Percentiles rank a stretch among this genome's conserved stretches.
These are phyloP conservation scores for Benitochromis conjunctus DNA, from an alignment of 2,113 vertebrate species.

Conservation along the genomic window DNA sequence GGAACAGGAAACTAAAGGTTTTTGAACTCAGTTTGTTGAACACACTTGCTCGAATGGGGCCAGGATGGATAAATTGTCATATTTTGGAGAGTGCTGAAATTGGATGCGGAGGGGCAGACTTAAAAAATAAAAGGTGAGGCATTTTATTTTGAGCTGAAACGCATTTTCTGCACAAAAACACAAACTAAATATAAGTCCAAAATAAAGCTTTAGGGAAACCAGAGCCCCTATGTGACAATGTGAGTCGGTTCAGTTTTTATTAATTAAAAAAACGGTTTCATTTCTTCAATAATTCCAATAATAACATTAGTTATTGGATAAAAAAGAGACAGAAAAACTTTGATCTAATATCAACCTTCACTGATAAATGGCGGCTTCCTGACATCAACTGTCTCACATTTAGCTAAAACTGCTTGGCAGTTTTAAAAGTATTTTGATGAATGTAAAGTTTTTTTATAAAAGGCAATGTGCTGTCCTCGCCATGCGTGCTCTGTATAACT, in stretches of 20 bases:
- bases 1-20: not conserved
- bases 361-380: no score
- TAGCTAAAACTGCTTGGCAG: no score
- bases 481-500: no score
- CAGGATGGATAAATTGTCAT: not conserved
- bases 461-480: no score
- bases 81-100: not conserved
- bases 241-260: no score
- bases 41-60: not conserved
- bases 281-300: not conserved
- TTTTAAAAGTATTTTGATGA: not conserved
- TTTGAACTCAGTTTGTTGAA: not conserved
- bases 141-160: not conserved
- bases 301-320: not conserved
- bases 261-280: not conserved
- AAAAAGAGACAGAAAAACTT: not conserved
- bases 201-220: not conserved
- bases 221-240: not conserved
- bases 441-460: not conserved
- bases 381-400: no score
- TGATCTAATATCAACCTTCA: not conserved
- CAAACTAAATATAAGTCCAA: not conserved
- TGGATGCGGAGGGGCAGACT: not conserved
- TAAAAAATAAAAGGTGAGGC: not conserved
- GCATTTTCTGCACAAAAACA: not conserved